These are phyloP conservation scores for Cistogaster globosa DNA, from an alignment of 2,888 invertebrate species.

Conservation along the genomic window DNA sequence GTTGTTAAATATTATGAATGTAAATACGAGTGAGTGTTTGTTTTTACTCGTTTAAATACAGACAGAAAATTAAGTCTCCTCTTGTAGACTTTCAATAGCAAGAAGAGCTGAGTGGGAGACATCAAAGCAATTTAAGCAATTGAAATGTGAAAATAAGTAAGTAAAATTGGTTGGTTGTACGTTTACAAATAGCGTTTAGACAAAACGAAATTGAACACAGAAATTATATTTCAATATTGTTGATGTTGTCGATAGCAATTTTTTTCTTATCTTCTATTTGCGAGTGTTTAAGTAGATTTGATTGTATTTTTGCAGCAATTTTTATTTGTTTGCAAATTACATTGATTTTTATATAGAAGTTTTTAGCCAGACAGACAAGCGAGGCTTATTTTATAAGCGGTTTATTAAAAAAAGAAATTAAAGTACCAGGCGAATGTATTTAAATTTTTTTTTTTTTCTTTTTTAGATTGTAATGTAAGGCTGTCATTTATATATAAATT, in stretches of 20 bases:
- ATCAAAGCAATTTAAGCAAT: conserved; percentile 21
- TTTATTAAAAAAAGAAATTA: conserved; percentile 16
- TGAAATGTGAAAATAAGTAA: conserved; percentile 33
- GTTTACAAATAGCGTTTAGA: no score
- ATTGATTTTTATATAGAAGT: conserved; percentile 34
- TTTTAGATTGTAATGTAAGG: no score
- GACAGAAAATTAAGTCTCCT: conserved; percentile 15
- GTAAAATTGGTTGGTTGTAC: background rate
- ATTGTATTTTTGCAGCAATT: conserved; percentile 20
- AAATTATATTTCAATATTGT: conserved; percentile 39
- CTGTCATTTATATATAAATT: no score
- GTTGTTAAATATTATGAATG: background rate
- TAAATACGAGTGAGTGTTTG: background rate
- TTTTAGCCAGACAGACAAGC: background rate
- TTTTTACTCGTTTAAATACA: conserved; percentile 15
- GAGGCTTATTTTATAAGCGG: background rate
- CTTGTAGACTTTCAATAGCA: background rate
- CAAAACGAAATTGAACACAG: background rate
- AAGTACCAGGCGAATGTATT: no score
- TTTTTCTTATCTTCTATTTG: background rate
- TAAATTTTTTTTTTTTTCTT: no score
- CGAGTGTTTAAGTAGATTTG: conserved; percentile 4
- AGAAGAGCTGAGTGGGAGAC: background rate
- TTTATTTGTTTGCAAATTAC: conserved; percentile 27
- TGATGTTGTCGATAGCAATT: conserved; percentile 7